A percentile compares a stretch with the other conserved stretches of the same genome.
phyloP scores from a whole-genome alignment of 2,888 invertebrate species.

The Pocota personata region DNA sequence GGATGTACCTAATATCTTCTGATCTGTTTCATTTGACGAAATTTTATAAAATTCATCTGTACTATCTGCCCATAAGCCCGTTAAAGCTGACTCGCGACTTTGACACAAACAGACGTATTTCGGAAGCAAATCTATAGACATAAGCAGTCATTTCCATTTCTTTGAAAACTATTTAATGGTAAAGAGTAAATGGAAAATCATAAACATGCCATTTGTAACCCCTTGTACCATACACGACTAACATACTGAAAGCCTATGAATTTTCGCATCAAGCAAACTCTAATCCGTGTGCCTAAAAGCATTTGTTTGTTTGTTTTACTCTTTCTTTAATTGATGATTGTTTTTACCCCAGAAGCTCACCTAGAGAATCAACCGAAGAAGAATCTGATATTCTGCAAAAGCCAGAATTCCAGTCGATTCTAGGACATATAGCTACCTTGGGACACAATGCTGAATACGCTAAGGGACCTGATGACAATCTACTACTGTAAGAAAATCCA shows the following conservation, averaged over 20 bases:
- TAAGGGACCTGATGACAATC: slow-evolving; percentile 91
- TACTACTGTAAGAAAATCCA: slow-evolving; percentile 88
- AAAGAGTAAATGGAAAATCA: too few relatives aligned
- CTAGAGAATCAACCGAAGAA: slow-evolving; percentile 76
- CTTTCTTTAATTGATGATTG: neutral
- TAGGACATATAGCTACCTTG: slow-evolving; percentile 82
- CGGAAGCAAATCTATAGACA: too few relatives aligned
- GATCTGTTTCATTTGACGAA: too few relatives aligned
- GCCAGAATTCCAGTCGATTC: slow-evolving; percentile 80
- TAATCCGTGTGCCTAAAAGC: slow-evolving; percentile 19
- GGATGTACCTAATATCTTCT: too few relatives aligned
- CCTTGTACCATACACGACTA: neutral
- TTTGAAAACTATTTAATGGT: too few relatives aligned
- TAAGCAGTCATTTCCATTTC: too few relatives aligned
- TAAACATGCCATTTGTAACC: neutral
- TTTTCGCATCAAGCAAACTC: slow-evolving; percentile 25
- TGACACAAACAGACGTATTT: too few relatives aligned
- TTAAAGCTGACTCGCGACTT: too few relatives aligned
- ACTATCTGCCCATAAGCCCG: too few relatives aligned
- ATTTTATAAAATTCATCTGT: too few relatives aligned
- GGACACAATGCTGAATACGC: slow-evolving; percentile 89
- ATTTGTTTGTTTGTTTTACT: neutral
- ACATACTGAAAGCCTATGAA: slow-evolving; percentile 16
- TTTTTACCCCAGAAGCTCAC: slow-evolving; percentile 76
- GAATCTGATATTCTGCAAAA: slow-evolving; percentile 74